Conservation (phyloP, 2,113 vertebrate genomes). For the Thalassoma bifasciatum region DNA sequence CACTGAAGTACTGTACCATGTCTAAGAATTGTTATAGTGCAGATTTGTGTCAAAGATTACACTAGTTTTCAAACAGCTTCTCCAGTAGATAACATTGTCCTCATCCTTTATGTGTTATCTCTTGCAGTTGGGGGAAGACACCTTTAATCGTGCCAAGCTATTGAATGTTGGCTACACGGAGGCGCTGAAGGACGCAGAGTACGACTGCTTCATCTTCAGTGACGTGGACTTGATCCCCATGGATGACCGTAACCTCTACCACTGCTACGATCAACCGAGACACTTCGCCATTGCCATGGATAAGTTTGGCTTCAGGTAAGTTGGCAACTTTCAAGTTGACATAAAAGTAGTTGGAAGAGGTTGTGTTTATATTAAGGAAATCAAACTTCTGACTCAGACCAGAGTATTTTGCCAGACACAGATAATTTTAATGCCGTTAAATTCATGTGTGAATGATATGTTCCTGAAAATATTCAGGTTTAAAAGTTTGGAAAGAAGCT, state of each 20-base stretch:
- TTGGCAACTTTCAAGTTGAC: not conserved
- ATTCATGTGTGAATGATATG: no score
- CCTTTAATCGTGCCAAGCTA: conserved; percentile 97
- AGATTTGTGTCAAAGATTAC: not conserved
- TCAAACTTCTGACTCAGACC: no score
- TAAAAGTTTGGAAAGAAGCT: no score
- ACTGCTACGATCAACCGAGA: conserved; percentile 96
- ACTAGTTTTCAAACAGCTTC: not conserved
- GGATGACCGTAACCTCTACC: conserved; percentile 98
- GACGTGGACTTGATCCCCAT: conserved; percentile 99
- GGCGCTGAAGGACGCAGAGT: conserved; percentile 91
- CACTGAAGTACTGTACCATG: not conserved
- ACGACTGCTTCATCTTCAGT: conserved; percentile 99
- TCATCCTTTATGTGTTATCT: not conserved
- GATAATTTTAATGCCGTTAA: no score
- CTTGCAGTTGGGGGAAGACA: conserved; percentile 93
- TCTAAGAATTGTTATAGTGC: not conserved
- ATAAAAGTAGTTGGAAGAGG: no score
- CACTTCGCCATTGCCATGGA: conserved; percentile 98
- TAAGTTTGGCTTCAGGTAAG: conserved; percentile 86
- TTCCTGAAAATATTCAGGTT: no score
- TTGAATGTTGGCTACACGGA: conserved; percentile 96
- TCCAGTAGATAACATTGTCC: not conserved
- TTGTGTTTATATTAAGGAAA: no score
- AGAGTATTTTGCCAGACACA: no score